These are phyloP conservation scores for Amblyopsis rosae DNA, from an alignment of 2,113 vertebrate species.

Conservation along the genomic window DNA sequence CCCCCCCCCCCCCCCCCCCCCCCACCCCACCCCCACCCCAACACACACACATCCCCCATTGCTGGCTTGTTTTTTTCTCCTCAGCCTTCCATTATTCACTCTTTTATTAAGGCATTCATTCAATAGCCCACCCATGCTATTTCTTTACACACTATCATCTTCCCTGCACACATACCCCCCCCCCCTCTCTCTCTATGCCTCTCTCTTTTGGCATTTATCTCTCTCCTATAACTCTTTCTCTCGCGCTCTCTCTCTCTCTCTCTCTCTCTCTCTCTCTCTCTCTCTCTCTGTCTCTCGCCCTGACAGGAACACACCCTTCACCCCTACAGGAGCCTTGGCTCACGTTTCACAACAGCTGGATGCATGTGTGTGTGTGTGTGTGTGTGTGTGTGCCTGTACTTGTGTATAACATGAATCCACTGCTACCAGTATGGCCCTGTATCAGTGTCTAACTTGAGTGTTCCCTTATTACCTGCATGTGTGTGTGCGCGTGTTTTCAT, in stretches of 20 bases:
- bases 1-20: neutral
- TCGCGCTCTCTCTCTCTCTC: neutral
- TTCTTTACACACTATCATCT: neutral
- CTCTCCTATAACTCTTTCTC: neutral
- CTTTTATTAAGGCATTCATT: constrained; percentile 13
- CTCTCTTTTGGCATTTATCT: neutral
- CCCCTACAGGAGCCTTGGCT: constrained; percentile 9
- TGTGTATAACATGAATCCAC: neutral
- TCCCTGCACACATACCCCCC: too few species aligned
- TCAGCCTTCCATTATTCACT: constrained; percentile 9
- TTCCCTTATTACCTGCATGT: too few species aligned
- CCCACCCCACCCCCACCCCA: too few species aligned
- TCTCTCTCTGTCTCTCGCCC: constrained; percentile 9
- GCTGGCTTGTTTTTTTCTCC: constrained; percentile 1
- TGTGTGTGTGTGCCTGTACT: constrained; percentile 28
- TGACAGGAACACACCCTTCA: neutral
- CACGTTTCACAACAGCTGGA: constrained; percentile 45
- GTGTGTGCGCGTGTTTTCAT: too few species aligned
- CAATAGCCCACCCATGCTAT: constrained; percentile 8
- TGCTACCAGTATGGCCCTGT: neutral
- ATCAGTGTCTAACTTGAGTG: too few species aligned
- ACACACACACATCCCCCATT: too few species aligned
- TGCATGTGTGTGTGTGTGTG: neutral
- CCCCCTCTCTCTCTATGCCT: neutral
- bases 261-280: neutral